These are phyloP conservation scores for Mus spretus DNA, from an alignment of 2,797 vertebrate species.

Conservation along the genomic window DNA sequence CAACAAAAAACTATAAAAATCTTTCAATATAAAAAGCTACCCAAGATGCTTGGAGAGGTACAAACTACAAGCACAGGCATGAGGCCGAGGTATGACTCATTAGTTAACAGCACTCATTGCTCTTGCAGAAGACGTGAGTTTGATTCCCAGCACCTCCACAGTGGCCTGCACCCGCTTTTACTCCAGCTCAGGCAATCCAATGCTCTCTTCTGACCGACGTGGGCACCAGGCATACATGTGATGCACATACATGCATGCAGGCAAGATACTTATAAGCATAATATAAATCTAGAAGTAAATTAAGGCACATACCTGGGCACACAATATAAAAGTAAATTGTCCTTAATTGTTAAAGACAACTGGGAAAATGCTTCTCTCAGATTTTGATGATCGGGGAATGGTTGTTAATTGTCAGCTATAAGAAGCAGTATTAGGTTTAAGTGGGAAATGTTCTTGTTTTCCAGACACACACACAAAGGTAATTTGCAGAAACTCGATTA, in stretches of 20 bases:
- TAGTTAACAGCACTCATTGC: background rate
- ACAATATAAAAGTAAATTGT: background rate
- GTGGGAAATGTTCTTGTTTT: slow-evolving; percentile 30
- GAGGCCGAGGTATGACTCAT: background rate
- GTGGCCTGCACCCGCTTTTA: background rate
- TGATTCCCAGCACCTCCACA: background rate
- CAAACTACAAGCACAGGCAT: background rate
- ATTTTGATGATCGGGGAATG: slow-evolving; percentile 14
- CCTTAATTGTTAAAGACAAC: slow-evolving; percentile 50
- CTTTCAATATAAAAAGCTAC: slow-evolving; percentile 36
- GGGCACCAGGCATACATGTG: background rate
- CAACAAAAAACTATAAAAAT: background rate
- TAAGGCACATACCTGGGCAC: background rate
- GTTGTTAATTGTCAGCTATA: slow-evolving; percentile 32
- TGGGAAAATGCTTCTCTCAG: slow-evolving; percentile 9
- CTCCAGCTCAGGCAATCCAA: no score
- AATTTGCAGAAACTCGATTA: background rate
- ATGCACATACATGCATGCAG: background rate
- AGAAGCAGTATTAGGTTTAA: background rate
- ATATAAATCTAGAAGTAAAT: background rate
- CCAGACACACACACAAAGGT: background rate
- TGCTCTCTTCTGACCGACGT: background rate
- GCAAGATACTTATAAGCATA: background rate
- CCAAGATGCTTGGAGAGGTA: background rate
- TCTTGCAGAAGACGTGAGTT: background rate